These are phyloP conservation scores for Saccostrea echinata DNA, from an alignment of 1,140 invertebrate genomes.

Conservation along the genomic window DNA sequence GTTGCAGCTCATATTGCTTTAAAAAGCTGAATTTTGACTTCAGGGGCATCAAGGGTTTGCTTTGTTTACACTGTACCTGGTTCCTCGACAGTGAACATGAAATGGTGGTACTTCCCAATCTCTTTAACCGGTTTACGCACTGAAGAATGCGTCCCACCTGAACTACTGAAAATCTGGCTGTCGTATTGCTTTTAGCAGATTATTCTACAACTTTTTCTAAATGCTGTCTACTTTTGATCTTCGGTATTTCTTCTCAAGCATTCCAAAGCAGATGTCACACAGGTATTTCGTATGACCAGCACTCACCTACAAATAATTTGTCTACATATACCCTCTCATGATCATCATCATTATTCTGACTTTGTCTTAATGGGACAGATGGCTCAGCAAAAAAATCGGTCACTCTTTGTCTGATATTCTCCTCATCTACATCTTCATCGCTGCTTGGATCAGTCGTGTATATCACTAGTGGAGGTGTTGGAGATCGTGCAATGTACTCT, in stretches of 20 bases:
- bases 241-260: not conserved
- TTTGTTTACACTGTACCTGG: not conserved
- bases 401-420: too few relatives aligned
- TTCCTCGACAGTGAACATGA: not conserved
- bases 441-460: too few relatives aligned
- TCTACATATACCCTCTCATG: too few relatives aligned
- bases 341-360: too few relatives aligned
- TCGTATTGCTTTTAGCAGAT: not conserved
- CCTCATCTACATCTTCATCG: too few relatives aligned
- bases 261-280: not conserved
- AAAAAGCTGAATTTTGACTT: not conserved
- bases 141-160: not conserved
- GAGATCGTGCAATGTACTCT: too few relatives aligned
- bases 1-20: too few relatives aligned
- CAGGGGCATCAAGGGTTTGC: not conserved
- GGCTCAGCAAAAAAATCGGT: too few relatives aligned
- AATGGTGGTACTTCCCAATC: not conserved
- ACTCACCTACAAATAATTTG: too few relatives aligned
- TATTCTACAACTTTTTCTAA: not conserved
- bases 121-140: not conserved
- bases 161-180: not conserved
- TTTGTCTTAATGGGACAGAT: too few relatives aligned
- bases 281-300: not conserved
- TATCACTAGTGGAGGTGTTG: too few relatives aligned
- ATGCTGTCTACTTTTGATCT: not conserved